Percentiles rank a stretch among this genome's conserved stretches.
These are phyloP conservation scores for Telmatochromis brachygnathus DNA, from an alignment of 2,113 vertebrate genomes.

Conservation along the genomic window DNA sequence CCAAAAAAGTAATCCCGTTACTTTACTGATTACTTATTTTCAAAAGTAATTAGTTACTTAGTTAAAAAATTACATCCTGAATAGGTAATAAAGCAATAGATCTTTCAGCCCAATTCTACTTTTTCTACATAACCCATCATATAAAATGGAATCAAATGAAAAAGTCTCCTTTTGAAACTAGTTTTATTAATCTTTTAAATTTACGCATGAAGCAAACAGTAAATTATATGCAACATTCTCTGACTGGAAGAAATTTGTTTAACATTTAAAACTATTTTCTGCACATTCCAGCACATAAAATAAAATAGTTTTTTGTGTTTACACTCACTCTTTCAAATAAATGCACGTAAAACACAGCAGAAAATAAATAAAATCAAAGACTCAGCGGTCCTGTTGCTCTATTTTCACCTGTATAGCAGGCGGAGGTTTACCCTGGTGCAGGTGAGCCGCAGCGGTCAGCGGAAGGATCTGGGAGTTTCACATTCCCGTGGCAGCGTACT, in stretches of 20 bases:
- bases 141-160: not conserved
- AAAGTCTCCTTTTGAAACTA: accelerated
- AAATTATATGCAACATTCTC: not conserved
- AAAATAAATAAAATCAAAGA: accelerated
- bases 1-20: no score
- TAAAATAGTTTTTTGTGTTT: not conserved
- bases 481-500: no score
- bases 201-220: not conserved
- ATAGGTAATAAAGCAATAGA: no score
- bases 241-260: not conserved
- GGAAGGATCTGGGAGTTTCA: no score
- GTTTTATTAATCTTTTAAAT: not conserved
- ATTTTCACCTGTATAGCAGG: not conserved
- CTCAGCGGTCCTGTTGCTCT: not conserved
- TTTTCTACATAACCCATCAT: not conserved
- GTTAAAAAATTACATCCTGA: no score
- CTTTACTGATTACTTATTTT: no score
- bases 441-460: accelerated
- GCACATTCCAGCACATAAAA: accelerated
- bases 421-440: not conserved
- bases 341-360: not conserved
- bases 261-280: not conserved
- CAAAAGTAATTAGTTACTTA: no score
- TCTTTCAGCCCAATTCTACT: not conserved
- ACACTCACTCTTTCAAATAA: not conserved